These are phyloP conservation scores for Eonycteris spelaea DNA, from an alignment of 2,113 vertebrate species.

Conservation along the genomic window DNA sequence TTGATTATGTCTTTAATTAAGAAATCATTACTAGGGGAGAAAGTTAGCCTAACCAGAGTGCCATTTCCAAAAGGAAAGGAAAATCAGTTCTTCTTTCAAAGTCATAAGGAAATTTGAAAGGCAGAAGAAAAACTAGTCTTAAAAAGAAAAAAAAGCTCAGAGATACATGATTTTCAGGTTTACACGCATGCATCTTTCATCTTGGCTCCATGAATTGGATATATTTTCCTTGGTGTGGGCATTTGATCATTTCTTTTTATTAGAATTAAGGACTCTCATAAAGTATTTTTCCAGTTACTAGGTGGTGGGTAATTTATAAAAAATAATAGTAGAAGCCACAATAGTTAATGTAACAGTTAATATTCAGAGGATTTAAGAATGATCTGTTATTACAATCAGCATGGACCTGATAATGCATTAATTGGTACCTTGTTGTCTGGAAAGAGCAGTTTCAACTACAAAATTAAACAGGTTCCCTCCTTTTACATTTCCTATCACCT, in stretches of 20 bases:
- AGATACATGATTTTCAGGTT: not conserved
- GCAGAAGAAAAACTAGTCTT: not conserved
- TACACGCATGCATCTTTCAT: not conserved
- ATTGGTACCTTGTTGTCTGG: not conserved
- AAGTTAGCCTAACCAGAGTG: not conserved
- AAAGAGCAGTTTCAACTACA: not conserved
- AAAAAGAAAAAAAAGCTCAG: not conserved
- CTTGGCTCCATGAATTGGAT: not conserved
- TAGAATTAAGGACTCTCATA: not conserved
- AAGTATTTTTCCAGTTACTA: not conserved
- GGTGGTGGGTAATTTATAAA: not conserved
- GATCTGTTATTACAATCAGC: not conserved
- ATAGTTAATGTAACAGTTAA: not conserved
- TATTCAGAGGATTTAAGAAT: not conserved
- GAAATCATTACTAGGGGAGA: not conserved
- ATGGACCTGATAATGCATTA: not conserved
- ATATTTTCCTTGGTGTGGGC: not conserved
- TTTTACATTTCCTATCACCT: not conserved
- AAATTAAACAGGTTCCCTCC: not conserved
- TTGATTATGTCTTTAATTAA: not conserved
- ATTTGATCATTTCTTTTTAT: not conserved
- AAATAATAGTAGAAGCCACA: not conserved
- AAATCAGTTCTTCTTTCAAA: not conserved
- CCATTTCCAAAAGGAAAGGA: not conserved
- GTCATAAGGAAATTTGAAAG: not conserved